phyloP scores from a whole-genome alignment of 2,797 vertebrate genomes.

The Petrocephalus sullivani region DNA sequence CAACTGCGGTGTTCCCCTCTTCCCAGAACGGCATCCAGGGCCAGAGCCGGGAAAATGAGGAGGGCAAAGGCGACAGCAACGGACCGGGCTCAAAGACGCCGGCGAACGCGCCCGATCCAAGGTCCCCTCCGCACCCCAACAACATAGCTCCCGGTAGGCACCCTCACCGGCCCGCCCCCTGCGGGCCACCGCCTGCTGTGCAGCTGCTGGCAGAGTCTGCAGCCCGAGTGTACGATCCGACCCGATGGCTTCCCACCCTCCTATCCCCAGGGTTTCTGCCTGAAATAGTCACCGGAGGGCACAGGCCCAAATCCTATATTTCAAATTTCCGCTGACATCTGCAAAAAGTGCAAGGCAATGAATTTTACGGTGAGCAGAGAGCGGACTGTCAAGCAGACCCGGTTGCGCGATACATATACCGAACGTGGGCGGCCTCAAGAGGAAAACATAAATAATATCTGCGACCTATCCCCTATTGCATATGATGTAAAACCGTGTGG shows the following conservation, averaged over 20 bases:
- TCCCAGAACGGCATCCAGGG: constrained; percentile 57
- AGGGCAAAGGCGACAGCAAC: constrained; percentile 60
- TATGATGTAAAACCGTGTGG: no score
- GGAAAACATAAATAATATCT: not conserved
- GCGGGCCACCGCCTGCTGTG: not conserved
- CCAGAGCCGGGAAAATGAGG: constrained; percentile 62
- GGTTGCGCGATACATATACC: not conserved
- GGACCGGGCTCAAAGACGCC: constrained; percentile 61
- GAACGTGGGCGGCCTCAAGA: not conserved
- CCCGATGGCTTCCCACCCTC: not conserved
- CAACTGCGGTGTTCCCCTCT: not conserved
- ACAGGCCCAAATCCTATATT: not conserved
- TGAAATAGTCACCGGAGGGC: not conserved
- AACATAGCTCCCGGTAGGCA: constrained; percentile 76
- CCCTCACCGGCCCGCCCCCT: not conserved
- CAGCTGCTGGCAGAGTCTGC: not conserved
- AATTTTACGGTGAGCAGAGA: not conserved
- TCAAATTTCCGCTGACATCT: not conserved
- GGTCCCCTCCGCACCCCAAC: constrained; percentile 69
- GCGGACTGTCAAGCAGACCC: not conserved
- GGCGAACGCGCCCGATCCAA: constrained; percentile 67
- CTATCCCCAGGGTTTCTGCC: not conserved
- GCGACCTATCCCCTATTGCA: not conserved
- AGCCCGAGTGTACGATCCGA: not conserved
- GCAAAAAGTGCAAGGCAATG: not conserved